phyloP scores from a whole-genome alignment of 1,140 invertebrate genomes.

The Heliconius eleuchia region DNA sequence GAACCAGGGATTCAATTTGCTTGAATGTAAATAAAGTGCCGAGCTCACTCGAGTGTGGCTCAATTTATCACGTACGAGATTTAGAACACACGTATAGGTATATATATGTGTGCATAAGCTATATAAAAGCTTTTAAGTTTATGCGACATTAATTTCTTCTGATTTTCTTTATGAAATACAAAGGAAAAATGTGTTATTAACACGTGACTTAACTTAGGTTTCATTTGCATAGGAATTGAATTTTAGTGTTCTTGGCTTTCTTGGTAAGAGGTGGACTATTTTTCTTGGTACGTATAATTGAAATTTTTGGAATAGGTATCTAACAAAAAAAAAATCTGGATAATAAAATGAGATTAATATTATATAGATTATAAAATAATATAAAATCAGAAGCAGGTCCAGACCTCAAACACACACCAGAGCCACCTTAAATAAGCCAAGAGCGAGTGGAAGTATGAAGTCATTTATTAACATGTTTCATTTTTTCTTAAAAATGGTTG shows the following conservation, averaged over 20 bases:
- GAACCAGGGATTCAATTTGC: slow-evolving; percentile 74
- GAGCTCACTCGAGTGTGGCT: slow-evolving; percentile 40
- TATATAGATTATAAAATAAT: too few relatives aligned
- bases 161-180: neutral
- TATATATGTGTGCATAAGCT: neutral
- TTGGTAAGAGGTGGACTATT: neutral
- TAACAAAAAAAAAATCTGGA: too few relatives aligned
- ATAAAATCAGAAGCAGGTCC: too few relatives aligned
- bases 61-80: slow-evolving; percentile 41
- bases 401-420: too few relatives aligned
- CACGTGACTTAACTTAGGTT: neutral
- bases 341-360: too few relatives aligned
- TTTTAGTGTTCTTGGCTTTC: neutral
- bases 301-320: neutral
- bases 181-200: too few relatives aligned
- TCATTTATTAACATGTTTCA: too few relatives aligned
- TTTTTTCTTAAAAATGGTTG: too few relatives aligned
- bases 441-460: too few relatives aligned
- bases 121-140: slow-evolving; percentile 7
- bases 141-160: neutral
- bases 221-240: neutral
- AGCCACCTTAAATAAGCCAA: too few relatives aligned
- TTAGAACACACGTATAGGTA: slow-evolving; percentile 13
- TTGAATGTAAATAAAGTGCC: slow-evolving; percentile 74
- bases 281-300: neutral